Conservation (phyloP, 2,113 vertebrate species). For the Typhlomys cinereus region DNA sequence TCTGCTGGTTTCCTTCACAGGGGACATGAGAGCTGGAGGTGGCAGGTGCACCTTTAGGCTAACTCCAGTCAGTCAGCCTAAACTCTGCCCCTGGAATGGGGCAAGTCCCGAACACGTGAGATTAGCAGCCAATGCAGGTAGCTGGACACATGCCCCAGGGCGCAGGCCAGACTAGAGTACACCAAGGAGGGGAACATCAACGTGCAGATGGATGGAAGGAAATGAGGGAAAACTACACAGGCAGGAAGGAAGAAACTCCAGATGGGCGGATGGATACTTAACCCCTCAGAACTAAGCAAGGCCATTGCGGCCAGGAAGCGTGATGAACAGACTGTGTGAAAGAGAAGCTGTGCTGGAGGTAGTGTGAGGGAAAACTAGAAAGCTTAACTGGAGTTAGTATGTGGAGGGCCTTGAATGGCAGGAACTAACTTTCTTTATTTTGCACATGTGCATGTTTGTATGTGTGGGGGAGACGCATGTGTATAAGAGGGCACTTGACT, state of each 20-base stretch:
- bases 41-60: background rate
- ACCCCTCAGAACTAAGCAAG: background rate
- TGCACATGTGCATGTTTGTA: no score
- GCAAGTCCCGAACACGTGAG: background rate
- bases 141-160: background rate
- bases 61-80: background rate
- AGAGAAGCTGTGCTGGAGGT: no score
- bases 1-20: background rate
- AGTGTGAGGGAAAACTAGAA: background rate
- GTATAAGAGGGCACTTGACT: no score
- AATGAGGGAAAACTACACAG: no score
- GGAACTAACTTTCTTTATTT: no score
- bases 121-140: background rate
- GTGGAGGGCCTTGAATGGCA: background rate
- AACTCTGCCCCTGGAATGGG: background rate
- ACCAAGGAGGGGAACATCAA: background rate
- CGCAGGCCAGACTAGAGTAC: background rate
- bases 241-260: background rate
- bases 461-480: no score
- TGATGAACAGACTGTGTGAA: background rate
- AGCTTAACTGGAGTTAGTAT: background rate
- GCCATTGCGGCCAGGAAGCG: no score
- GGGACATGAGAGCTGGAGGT: background rate
- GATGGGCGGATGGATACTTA: background rate
- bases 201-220: background rate